Evolutionary conservation across 2,113 vertebrate genomes (phyloP), one percentile per base, ranked within the genome.

Genomic region (Stegastes partitus): DNA sequence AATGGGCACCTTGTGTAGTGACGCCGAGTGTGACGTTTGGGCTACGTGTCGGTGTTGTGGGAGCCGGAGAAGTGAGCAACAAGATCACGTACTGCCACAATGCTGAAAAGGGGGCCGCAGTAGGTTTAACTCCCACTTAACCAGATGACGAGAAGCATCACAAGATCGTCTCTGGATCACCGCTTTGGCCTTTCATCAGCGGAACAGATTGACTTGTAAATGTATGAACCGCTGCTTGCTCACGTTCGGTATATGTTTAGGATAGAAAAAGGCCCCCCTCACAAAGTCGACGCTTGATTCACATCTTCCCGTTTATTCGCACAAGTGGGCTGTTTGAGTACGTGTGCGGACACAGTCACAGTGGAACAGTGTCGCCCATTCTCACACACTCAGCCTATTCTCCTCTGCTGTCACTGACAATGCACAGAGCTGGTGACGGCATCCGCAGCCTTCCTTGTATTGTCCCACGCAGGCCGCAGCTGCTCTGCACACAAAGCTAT

Each of bases 401-500:
- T 88, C 76, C 77, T 83, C 73, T 83, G 61, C 57, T 16, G 75
- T 31, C 63, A n/a, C 66, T 83, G 78, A 93, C 92, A 93, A 94
- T 93, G 66, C 87, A 85, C 79, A 87, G 77, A 83, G 23, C 28
- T 50, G 23, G 68, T 89, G 86, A 90, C 85, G 80, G 58, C 88
- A 90, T 82, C 86, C 39, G n/a, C 83, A 56, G 81, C 82, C 88
- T 93, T 93, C 92, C 93, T 92, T 74, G 88, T 74, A 94, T 93
- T 94, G 92, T 94, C 85, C 86, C 82, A 81, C 74, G 21, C 81
- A 80, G 74, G 58, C 69, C 16, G 28, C 79, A 87, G 88, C 90
- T 91, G 85, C 44, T 74, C 59, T 42, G 47, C 70, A 26, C 79
- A 67, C 50, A 64, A 58, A 39, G 56, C 42, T 12, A 9, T 8